A percentile compares a stretch with the other conserved stretches of the same genome.
These are phyloP conservation scores for Trachemys scripta DNA, from an alignment of 2,113 vertebrate species.

Conservation along the genomic window DNA sequence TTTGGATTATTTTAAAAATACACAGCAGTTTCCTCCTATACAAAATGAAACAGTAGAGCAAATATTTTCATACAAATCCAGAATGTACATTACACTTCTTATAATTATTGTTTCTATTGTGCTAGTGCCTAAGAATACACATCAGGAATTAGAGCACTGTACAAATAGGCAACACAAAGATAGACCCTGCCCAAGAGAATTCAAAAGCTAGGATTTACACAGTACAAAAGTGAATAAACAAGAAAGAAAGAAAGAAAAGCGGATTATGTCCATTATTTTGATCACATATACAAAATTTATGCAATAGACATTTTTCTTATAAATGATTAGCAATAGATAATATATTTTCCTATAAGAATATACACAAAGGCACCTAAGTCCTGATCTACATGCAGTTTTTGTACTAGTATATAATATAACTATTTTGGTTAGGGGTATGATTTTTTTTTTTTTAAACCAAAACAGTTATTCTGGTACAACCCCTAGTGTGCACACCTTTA, in stretches of 20 bases:
- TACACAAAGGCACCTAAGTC: background rate
- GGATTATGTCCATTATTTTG: background rate
- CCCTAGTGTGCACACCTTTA: background rate
- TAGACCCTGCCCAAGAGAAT: background rate
- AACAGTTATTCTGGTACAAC: background rate
- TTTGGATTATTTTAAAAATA: background rate
- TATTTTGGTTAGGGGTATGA: background rate
- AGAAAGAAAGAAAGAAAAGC: background rate
- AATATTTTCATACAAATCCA: background rate
- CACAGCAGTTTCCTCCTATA: background rate
- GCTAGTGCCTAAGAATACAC: background rate
- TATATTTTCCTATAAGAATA: background rate
- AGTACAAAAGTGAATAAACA: rapidly evolving
- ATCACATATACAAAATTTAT: background rate
- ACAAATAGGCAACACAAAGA: background rate
- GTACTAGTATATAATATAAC: rapidly evolving
- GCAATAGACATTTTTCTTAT: background rate
- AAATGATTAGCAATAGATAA: background rate
- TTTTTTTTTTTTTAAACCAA: background rate
- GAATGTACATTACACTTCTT: background rate
- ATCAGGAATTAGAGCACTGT: background rate
- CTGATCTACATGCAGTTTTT: background rate
- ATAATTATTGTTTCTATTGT: rapidly evolving
- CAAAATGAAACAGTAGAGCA: background rate
- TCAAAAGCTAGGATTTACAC: background rate